These are phyloP conservation scores for Echiichthys vipera DNA, from an alignment of 2,797 vertebrate species.

Conservation along the genomic window DNA sequence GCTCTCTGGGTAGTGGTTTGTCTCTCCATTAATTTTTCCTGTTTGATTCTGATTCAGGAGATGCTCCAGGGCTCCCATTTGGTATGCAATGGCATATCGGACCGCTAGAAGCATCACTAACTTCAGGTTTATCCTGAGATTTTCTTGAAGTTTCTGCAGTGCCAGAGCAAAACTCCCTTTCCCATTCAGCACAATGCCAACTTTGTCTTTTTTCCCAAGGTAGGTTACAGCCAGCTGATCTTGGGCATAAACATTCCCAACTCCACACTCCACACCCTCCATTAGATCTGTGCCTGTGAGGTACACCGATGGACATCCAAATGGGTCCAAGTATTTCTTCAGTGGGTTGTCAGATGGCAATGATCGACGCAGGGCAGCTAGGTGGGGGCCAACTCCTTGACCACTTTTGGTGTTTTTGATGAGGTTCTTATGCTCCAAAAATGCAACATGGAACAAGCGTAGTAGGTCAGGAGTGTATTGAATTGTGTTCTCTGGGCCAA, in stretches of 20 bases:
- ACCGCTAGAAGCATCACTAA: conserved; percentile 82
- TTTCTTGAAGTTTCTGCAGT: conserved; percentile 77
- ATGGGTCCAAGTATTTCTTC: conserved; percentile 81
- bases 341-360: conserved; percentile 81
- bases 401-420: conserved; percentile 85
- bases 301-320: conserved; percentile 86
- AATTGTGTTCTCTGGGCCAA: conserved; percentile 62
- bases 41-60: conserved; percentile 68
- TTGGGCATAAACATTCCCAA: conserved; percentile 86
- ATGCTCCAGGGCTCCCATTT: conserved; percentile 85
- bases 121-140: conserved; percentile 77
- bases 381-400: conserved; percentile 83
- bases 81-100: conserved; percentile 80
- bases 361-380: conserved; percentile 78
- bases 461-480: conserved; percentile 74
- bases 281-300: conserved; percentile 84
- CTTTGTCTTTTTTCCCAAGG: conserved; percentile 81
- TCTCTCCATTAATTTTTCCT: conserved; percentile 57
- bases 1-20: conserved; percentile 16
- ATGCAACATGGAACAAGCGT: conserved; percentile 81
- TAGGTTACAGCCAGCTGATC: conserved; percentile 87
- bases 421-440: conserved; percentile 83
- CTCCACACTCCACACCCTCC: conserved; percentile 84
- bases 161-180: conserved; percentile 82
- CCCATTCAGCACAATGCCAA: conserved; percentile 82